These are phyloP conservation scores for Conus ventricosus DNA, from an alignment of 1,140 invertebrate genomes.

Conservation along the genomic window DNA sequence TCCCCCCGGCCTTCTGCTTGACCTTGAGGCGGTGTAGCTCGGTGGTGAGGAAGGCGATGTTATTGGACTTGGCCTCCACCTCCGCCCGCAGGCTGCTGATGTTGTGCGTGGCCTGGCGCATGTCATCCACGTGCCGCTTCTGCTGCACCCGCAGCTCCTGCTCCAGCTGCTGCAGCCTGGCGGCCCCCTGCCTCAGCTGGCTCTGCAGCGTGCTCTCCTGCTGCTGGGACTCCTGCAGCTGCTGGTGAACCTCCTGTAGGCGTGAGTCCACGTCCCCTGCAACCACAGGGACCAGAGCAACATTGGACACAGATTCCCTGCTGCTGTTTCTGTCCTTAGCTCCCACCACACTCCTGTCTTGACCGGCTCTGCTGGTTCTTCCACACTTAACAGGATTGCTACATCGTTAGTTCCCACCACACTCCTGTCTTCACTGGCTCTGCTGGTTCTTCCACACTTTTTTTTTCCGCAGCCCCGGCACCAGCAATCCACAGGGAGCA, in stretches of 20 bases:
- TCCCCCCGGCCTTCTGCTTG: constrained; percentile 44
- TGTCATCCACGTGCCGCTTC: constrained; percentile 43
- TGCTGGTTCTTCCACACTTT: too few species aligned
- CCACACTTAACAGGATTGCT: too few species aligned
- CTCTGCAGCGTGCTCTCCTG: constrained; percentile 30
- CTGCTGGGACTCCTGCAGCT: constrained; percentile 28
- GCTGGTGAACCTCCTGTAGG: constrained; percentile 23
- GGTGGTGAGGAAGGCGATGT: constrained; percentile 65
- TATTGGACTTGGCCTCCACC: constrained; percentile 63
- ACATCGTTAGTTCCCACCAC: too few species aligned
- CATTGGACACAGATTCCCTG: too few species aligned
- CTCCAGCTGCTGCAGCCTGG: constrained; percentile 25
- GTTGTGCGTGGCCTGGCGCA: constrained; percentile 36
- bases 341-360: too few species aligned
- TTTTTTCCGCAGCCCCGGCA: too few species aligned
- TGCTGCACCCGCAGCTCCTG: constrained; percentile 26
- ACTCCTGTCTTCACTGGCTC: too few species aligned
- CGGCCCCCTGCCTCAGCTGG: constrained; percentile 37
- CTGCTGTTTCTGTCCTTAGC: too few species aligned
- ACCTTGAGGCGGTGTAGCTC: constrained; percentile 63
- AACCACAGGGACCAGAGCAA: too few species aligned
- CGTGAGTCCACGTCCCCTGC: constrained; percentile 2
- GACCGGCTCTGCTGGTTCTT: too few species aligned
- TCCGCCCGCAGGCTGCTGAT: constrained; percentile 57
- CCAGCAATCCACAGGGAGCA: too few species aligned